Conservation (phyloP, 2,888 invertebrate species). For the Cephus sareptanus region DNA sequence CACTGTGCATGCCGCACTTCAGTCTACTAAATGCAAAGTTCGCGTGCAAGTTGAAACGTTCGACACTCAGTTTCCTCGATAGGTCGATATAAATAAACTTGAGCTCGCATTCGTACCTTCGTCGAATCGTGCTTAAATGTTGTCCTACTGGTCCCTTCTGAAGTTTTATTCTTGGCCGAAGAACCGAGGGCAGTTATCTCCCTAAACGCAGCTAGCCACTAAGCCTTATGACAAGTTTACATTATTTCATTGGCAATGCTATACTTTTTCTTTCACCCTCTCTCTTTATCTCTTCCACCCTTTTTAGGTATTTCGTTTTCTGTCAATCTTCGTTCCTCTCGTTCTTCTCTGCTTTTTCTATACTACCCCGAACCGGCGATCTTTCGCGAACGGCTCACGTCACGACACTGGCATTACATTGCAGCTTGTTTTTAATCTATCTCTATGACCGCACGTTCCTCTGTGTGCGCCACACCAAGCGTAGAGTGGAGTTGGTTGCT, state of each 20-base stretch:
- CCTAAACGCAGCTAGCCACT: neutral
- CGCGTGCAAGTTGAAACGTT: neutral
- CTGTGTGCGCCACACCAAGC: neutral
- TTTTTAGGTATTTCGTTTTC: conserved; percentile 10
- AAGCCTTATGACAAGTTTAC: neutral
- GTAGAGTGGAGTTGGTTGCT: neutral
- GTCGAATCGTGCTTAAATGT: neutral
- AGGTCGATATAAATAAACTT: neutral
- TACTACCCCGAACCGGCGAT: conserved; percentile 3
- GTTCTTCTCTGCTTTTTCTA: conserved; percentile 19
- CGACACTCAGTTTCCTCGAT: neutral
- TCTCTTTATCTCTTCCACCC: conserved; percentile 2
- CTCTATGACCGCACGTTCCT: neutral
- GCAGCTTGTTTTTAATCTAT: conserved; percentile 3
- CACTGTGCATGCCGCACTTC: neutral
- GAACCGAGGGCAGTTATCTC: neutral
- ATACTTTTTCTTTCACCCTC: neutral
- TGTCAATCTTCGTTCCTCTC: conserved; percentile 10
- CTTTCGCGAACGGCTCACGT: conserved; percentile 20
- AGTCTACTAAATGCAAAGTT: neutral
- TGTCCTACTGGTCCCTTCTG: neutral
- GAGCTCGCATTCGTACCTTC: neutral
- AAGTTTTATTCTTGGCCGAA: neutral
- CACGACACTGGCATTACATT: conserved; percentile 17
- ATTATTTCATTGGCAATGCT: neutral